phyloP scores from a whole-genome alignment of 2,113 vertebrate species.

The Synodontis membranacea region DNA sequence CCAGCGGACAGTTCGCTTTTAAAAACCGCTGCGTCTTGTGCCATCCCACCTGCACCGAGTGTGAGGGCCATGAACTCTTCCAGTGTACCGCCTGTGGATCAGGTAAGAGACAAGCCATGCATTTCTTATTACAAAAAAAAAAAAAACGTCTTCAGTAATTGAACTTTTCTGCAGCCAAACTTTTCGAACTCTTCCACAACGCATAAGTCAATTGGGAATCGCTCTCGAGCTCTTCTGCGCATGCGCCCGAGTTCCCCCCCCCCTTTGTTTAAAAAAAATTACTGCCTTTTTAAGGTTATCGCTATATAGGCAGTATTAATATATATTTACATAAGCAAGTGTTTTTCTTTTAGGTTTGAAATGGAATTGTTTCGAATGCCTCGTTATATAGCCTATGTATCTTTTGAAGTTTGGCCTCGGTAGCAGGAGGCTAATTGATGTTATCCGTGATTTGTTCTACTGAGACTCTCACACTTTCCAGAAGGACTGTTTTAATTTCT shows the following conservation, averaged over 20 bases:
- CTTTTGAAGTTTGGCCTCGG: not conserved
- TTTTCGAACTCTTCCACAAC: not conserved
- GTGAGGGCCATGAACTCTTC: constrained; percentile 71
- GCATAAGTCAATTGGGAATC: too few relatives aligned
- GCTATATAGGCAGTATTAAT: not conserved
- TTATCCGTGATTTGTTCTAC: not conserved
- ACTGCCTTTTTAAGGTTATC: too few relatives aligned
- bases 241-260: constrained; percentile 36
- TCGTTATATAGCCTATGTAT: not conserved
- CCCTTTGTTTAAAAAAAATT: too few relatives aligned
- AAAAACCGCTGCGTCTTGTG: constrained; percentile 74
- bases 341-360: not conserved
- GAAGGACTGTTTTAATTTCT: not conserved
- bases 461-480: not conserved
- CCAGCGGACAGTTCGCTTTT: constrained; percentile 69
- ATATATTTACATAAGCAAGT: not conserved
- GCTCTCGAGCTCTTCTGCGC: constrained; percentile 5
- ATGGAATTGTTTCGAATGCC: not conserved
- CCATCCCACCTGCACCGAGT: constrained; percentile 74
- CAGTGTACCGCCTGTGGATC: constrained; percentile 74
- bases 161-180: not conserved
- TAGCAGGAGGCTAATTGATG: not conserved
- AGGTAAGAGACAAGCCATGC: constrained; percentile 57
- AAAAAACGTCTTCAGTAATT: too few relatives aligned
- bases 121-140: too few relatives aligned